Base-by-base conservation (phyloP, 2,797 vertebrate species). In the Poecilia wingei region DNA sequence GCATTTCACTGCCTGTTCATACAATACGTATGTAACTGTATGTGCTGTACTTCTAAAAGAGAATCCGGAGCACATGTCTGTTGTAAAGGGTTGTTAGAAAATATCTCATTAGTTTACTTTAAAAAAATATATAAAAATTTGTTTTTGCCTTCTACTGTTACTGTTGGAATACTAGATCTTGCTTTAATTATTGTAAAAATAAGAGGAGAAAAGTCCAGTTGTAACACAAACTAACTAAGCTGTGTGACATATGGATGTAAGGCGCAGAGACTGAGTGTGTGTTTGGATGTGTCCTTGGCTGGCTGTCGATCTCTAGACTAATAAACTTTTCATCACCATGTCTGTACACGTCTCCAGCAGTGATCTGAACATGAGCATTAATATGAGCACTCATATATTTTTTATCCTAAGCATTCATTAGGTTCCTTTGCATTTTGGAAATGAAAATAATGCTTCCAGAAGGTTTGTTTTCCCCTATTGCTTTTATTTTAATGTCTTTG, bases 1-100 rank as follows among this genome's bases (percentile, higher is more conserved):
- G 94, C 94, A 91, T 95, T 95, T 94, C 94, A 95, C 95, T 95
- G 94, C 95, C 95, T 90, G 88, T 88, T 90, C 88, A 88, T 90
- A 85, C 79, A 76, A 86, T 82, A 84, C 84, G 82, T 88, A 86
- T 53, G 49, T 53, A 53, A 53, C 87, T 92, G 89, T 88, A 89
- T 91, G 86, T 90, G 87, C 88, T 90, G 84, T 88, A 87, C 83
- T 82, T 88, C 82, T 85, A 79, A 88, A 86, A 70, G 77, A 88
- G 83, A 86, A 90, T 84, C 76, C 82, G 83, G 82, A 55, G 55
- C 88, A 86, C 91, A 89, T 80, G 86, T 88, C 86, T 85, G 85
- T 85, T 86, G 72, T 55, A 80, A 85, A 75, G 81, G 85, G 91
- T 89, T 92, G 86, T 83, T 85, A 79, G 74, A 87, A 92, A 85